Base-by-base conservation (phyloP, 2,888 invertebrate species). In the Poecilobothrus nobilitatus region DNA sequence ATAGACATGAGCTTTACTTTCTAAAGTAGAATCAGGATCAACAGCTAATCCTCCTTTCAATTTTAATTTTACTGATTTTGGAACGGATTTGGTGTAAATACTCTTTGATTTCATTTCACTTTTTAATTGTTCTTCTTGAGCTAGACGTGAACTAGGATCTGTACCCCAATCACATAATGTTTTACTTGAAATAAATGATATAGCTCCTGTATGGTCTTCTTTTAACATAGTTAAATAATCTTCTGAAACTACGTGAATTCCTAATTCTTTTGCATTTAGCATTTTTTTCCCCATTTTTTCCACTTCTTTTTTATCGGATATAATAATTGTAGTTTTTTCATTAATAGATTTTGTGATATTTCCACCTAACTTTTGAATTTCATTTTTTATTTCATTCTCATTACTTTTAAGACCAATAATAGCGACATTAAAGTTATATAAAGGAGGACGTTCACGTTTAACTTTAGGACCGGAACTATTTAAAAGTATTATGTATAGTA, bases 41-140 rank as follows among this genome's bases (percentile, higher is more conserved):
- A 99, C 96, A 1, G 93, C 94, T 0, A 90, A 88, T 0, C 97
- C 97, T 68, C 88, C 84, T 79, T 94, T 94, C 21, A 94, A 81
- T 70, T 86, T 88, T 70, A 93, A 77, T 73, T 88, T 92, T 53
- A 89, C 78, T 72, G 86, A 89, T 61, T 84, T 85, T 1, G 86
- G 85, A 0, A 82, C 80, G 0, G 86, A 86, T 74, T 83, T 85
- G 0, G 84, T 83, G 73, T 86, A 88, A 73, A 85, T 84, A 75
- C 88, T 87, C 68, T 86, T 87, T 0, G 86, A 86, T 74, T 85
- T 87, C 0, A 85, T 84, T 67, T 83, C 84, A 8, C 86, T 87
- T 74, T 87, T 88, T 18, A 84, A 79, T 5, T 84, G 78, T 68
- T 86, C 85, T 75, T 86, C 85, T 75, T 85, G 84, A 4, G 75